These are phyloP conservation scores for Diloba caeruleocephala DNA, from an alignment of 2,888 invertebrate genomes.

Conservation along the genomic window DNA sequence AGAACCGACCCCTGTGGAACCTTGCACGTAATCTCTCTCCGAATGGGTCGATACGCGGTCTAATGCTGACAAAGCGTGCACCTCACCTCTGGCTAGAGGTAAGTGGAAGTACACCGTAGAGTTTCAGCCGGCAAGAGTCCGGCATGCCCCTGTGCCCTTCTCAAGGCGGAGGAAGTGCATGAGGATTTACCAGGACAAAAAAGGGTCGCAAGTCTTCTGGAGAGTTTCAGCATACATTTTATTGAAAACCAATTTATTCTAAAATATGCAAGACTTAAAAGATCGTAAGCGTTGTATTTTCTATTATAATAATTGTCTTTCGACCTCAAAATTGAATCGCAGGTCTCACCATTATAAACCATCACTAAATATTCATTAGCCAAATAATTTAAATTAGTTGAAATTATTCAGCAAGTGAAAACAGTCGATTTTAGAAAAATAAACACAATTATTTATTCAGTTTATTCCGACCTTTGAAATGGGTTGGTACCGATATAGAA, in stretches of 20 bases:
- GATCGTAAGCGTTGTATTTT: constrained; percentile 39
- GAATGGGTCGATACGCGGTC: too few species aligned
- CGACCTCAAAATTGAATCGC: constrained; percentile 26
- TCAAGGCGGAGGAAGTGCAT: too few species aligned
- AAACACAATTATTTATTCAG: constrained; percentile 53
- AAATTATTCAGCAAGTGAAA: constrained; percentile 50
- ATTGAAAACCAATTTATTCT: constrained; percentile 40
- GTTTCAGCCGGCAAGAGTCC: too few species aligned
- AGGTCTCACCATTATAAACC: constrained; percentile 32
- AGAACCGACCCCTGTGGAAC: too few species aligned
- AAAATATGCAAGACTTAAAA: constrained; percentile 31
- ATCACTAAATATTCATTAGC: constrained; percentile 49
- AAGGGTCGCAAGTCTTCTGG: too few species aligned
- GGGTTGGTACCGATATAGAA: constrained; percentile 18
- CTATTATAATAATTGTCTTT: constrained; percentile 23
- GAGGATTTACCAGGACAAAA: too few species aligned
- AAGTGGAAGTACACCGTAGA: too few species aligned
- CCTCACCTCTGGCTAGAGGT: too few species aligned
- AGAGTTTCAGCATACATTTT: too few species aligned
- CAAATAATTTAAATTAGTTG: constrained; percentile 46
- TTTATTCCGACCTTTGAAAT: constrained; percentile 24
- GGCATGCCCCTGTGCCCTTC: too few species aligned
- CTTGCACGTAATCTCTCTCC: too few species aligned
- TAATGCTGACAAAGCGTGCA: too few species aligned
- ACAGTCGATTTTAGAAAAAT: constrained; percentile 52